A percentile compares a stretch with the other conserved stretches of the same genome.
Conservation (phyloP, 2,797 vertebrate genomes). For the Scolopax bukidnonensis region DNA sequence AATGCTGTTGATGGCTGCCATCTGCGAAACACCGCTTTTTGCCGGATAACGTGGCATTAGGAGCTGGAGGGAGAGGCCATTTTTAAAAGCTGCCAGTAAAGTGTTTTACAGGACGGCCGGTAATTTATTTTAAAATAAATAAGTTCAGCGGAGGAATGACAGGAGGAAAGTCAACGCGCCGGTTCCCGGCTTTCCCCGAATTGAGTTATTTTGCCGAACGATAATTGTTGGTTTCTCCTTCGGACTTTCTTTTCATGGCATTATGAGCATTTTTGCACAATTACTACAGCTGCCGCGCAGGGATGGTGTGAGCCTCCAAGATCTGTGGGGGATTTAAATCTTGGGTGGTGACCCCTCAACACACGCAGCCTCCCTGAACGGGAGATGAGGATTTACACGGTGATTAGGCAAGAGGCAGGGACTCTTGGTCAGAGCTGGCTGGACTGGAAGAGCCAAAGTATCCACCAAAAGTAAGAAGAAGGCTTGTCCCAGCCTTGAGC, state of each 20-base stretch:
- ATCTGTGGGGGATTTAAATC: background rate
- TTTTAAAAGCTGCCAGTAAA: conserved; percentile 60
- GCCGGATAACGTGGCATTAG: background rate
- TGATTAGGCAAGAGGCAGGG: background rate
- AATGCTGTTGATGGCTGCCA: background rate
- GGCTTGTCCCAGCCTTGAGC: accelerated
- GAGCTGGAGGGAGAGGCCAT: conserved; percentile 12
- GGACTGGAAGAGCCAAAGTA: background rate
- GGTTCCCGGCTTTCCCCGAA: background rate
- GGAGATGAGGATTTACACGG: background rate
- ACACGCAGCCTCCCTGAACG: accelerated
- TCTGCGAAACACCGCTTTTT: background rate
- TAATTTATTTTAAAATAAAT: conserved; percentile 46
- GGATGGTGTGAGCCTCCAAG: background rate
- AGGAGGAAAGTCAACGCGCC: background rate
- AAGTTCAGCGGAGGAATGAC: background rate
- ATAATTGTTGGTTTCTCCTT: conserved; percentile 30
- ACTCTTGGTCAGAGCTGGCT: background rate
- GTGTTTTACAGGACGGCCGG: background rate
- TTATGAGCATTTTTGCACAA: background rate
- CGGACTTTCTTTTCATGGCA: background rate
- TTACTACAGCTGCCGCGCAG: accelerated
- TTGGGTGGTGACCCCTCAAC: background rate
- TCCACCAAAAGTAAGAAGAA: background rate
- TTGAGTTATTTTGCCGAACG: conserved; percentile 29